Base-by-base conservation (phyloP, 2,888 invertebrate species). In the Cryptophagus acutangulus region DNA sequence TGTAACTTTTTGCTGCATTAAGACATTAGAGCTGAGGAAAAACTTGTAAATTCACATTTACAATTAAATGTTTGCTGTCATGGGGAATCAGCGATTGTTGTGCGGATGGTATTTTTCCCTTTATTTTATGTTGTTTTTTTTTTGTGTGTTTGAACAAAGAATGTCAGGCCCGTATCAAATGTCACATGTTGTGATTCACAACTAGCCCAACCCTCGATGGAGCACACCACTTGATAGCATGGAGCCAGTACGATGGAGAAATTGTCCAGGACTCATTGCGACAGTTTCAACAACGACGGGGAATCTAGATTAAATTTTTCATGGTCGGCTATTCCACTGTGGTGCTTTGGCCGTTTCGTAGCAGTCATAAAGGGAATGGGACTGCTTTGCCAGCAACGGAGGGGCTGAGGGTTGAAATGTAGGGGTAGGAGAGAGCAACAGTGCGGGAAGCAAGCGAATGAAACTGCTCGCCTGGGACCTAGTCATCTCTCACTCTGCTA, bases 281-380 rank as follows among this genome's bases (percentile, higher is more conserved):
- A 59, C 57, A 57, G 54, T 60, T 60, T 57, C 59, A 60, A 52
- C 51, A 51, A 55, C 54, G 44, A 43, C 52, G 50, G 56, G 52
- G 49, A 49, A 57, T 20, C 57, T 58, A 61, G 62, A 64, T 64
- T 63, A 64, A 64, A 64, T 64, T 64, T 16, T 25, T 38, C 41
- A 41, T 34, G 43, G 29, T 35, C 40, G 17, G 33, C 44, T 39
- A 34, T 44, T 40, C 36, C 44, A 39, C 31, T 33, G 33, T 28
- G 37, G 37, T 33, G 40, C 29, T 33, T 38, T 16, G 24, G 25
- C 24, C 6, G 6, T 20, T 8, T n/a, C 6, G 6, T 9, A 17
- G 16, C 9, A 10, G 10, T 15, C 33, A 17, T 33, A 33, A 33
- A 33, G 33, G 33, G 33, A 33, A 33, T 33, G 33, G 33, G 33